Percentiles rank a stretch among this genome's conserved stretches.
Conservation (phyloP, 2,113 vertebrate species). For the Passer domesticus region DNA sequence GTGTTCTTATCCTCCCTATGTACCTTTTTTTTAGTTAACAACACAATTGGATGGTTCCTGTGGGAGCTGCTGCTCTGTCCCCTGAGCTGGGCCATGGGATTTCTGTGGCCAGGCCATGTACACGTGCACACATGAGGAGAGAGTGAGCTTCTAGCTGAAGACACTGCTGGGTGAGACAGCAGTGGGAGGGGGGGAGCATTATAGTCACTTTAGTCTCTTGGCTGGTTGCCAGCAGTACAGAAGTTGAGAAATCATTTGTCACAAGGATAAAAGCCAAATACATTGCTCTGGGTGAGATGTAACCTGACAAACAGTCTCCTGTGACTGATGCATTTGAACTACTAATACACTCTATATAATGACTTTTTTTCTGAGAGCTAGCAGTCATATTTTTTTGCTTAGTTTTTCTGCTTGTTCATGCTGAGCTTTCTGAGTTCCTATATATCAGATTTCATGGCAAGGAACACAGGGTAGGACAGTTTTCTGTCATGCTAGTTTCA, state of each 20-base stretch:
- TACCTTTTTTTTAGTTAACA: background rate
- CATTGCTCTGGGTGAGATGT: constrained; percentile 53
- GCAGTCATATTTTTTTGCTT: constrained; percentile 36
- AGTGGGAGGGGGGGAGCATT: background rate
- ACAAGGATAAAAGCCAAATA: constrained; percentile 65
- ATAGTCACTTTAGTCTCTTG: constrained; percentile 12
- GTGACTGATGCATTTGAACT: constrained; percentile 65
- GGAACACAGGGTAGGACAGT: background rate
- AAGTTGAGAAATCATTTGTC: constrained; percentile 69
- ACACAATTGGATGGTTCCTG: background rate
- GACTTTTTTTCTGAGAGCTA: constrained; percentile 58
- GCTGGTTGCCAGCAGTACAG: background rate
- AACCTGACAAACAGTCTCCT: constrained; percentile 68
- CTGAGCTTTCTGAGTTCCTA: background rate
- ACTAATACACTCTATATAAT: constrained; percentile 46
- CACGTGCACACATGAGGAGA: accelerated
- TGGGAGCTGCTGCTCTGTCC: background rate
- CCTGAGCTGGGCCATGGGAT: background rate
- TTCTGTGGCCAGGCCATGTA: background rate
- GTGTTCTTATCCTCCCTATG: background rate
- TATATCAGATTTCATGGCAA: background rate
- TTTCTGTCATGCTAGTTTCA: background rate
- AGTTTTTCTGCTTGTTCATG: constrained; percentile 56
- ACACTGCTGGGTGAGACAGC: background rate
- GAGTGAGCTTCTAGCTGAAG: background rate